Conservation (phyloP, 1,140 invertebrate species). For the Scaptomyza graminum region DNA sequence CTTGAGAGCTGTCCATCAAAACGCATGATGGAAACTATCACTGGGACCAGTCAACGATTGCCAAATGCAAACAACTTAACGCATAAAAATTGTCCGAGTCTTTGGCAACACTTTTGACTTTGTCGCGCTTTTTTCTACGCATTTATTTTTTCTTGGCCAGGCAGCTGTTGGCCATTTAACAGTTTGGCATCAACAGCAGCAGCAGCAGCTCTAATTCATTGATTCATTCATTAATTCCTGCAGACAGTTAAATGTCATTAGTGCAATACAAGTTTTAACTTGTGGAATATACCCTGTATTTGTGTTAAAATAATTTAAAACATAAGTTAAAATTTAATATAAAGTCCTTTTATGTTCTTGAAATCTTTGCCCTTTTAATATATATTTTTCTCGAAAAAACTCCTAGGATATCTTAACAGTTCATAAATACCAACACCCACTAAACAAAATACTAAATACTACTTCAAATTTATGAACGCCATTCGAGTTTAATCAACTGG, state of each 20-base stretch:
- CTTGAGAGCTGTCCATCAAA: slow-evolving; percentile 23
- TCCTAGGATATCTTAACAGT: background rate
- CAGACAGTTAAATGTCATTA: slow-evolving; percentile 47
- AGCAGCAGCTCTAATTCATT: slow-evolving; percentile 32
- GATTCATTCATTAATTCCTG: slow-evolving; percentile 67
- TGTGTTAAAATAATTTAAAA: too few relatives aligned
- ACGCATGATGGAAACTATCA: slow-evolving; percentile 49
- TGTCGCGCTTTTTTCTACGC: slow-evolving; percentile 8
- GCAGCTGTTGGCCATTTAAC: slow-evolving; percentile 18
- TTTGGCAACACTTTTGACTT: slow-evolving; percentile 41
- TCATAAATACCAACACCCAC: background rate
- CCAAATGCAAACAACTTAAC: slow-evolving; percentile 55
- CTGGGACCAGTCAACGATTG: slow-evolving; percentile 37
- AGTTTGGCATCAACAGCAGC: background rate
- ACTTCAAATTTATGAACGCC: slow-evolving; percentile 10
- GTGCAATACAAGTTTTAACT: slow-evolving; percentile 39
- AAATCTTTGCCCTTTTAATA: too few relatives aligned
- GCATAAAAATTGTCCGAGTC: slow-evolving; percentile 9
- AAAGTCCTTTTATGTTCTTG: too few relatives aligned
- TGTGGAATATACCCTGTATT: slow-evolving; percentile 7
- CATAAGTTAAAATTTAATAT: too few relatives aligned
- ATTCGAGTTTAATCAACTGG: slow-evolving; percentile 42
- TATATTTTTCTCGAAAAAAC: background rate
- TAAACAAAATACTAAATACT: background rate
- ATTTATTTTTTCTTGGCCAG: slow-evolving; percentile 28